Evolutionary conservation across 2,113 vertebrate genomes (phyloP).

Genomic region (Cisticola juncidis): DNA sequence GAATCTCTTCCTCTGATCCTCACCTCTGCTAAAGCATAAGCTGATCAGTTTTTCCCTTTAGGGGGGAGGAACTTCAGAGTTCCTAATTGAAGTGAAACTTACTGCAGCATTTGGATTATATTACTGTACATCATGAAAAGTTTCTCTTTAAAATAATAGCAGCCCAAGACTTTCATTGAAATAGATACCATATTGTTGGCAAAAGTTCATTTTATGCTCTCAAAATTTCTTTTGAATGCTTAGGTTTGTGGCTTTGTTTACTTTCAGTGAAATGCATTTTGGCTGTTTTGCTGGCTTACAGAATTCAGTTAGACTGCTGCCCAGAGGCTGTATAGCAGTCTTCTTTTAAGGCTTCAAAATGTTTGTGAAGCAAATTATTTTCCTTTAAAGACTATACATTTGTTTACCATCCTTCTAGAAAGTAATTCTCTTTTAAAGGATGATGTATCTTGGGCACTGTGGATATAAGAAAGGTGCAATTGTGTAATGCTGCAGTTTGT

Average conservation of each 20-base stretch:
- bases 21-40: not conserved
- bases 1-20: not conserved
- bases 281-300: not conserved
- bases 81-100: not conserved
- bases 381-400: not conserved
- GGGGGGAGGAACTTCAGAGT: not conserved
- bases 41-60: not conserved
- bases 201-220: not conserved
- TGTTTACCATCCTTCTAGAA: not conserved
- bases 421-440: not conserved
- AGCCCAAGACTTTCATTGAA: not conserved
- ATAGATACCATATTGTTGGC: not conserved
- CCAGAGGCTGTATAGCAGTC: not conserved
- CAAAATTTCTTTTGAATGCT: not conserved
- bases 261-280: not conserved
- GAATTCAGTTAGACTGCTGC: not conserved
- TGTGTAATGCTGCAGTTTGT: not conserved
- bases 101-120: not conserved
- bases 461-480: not conserved
- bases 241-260: not conserved
- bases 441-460: not conserved
- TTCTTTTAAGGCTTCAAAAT: not conserved
- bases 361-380: not conserved
- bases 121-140: not conserved
- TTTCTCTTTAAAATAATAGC: not conserved